Percentiles rank a stretch among this genome's conserved stretches.
phyloP scores from a whole-genome alignment of 2,113 vertebrate genomes.

The Hippoglossus stenolepis region DNA sequence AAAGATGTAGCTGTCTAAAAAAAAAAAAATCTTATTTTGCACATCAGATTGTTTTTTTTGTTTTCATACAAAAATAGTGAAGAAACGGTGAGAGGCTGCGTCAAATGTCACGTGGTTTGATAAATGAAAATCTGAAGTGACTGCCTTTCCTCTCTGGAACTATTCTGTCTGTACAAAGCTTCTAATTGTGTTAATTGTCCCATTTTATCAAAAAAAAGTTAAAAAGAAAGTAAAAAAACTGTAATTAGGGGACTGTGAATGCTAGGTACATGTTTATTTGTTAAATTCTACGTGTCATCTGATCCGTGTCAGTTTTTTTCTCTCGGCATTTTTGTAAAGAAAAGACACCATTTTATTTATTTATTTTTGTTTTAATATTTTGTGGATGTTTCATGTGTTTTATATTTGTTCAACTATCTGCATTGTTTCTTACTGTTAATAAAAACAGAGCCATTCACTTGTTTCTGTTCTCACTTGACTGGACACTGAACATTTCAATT shows the following conservation, averaged over 20 bases:
- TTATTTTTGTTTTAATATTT: slow-evolving; percentile 80
- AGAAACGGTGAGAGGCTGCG: slow-evolving; percentile 29
- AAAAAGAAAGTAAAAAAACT: slow-evolving; percentile 30
- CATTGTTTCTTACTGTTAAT: slow-evolving; percentile 94
- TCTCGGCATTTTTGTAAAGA: slow-evolving; percentile 89
- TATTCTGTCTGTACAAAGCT: slow-evolving; percentile 58
- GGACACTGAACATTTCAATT: background rate
- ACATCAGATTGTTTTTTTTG: slow-evolving; percentile 51
- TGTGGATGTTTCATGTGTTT: slow-evolving; percentile 92
- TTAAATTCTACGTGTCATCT: slow-evolving; percentile 83
- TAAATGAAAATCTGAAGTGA: slow-evolving; percentile 45
- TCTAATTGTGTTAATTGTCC: slow-evolving; percentile 27
- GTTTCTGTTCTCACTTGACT: slow-evolving; percentile 36
- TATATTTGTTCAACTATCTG: slow-evolving; percentile 92
- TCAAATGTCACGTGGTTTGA: slow-evolving; percentile 27
- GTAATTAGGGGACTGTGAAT: slow-evolving; percentile 77
- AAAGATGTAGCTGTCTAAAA: slow-evolving; percentile 47
- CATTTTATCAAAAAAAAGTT: slow-evolving; percentile 20
- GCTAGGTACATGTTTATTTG: slow-evolving; percentile 84
- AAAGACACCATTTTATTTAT: slow-evolving; percentile 86
- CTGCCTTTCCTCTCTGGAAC: slow-evolving; percentile 57
- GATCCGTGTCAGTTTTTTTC: slow-evolving; percentile 84
- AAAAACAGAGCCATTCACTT: slow-evolving; percentile 84
- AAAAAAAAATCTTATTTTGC: slow-evolving; percentile 71
- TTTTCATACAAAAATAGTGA: slow-evolving; percentile 33